Base-by-base conservation (phyloP, 2,797 vertebrate genomes). In the Otolemur crassicaudatus region DNA sequence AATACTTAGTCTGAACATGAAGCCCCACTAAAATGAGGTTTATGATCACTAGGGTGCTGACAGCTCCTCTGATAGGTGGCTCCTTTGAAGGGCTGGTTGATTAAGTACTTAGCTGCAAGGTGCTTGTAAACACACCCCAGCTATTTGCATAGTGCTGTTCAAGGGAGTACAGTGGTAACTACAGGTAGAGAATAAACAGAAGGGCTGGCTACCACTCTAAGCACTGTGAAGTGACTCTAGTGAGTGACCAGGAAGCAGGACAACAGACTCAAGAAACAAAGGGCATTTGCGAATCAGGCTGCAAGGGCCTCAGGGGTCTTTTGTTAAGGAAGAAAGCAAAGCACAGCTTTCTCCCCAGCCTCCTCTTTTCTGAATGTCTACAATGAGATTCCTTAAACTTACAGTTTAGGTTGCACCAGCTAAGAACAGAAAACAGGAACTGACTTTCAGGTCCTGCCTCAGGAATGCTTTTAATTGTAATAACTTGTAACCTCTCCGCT, bases 21-120 rank as follows among this genome's bases (percentile, higher is more conserved):
- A 3, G 82, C 65, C 76, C 89, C 10, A 7, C 67, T 46, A 31
- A 61, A 46, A 46, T 20, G 53, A 56, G 70, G 61, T 40, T 89
- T 86, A 10, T n/a, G 70, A 58, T 58, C 49, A 82, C 63, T 4
- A 43, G 58, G 58, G 81, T 61, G 72, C 79, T 53, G 79, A 86
- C 43, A 87, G 53, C 25, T 53, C 5, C 11, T 81, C 86, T 58
- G 72, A 43, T n/a, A 14, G 75, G 76, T 20, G 29, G 80, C 19
- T 23, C 69, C 80, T 77, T 61, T 69, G 87, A 97, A 83, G 79
- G 91, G 72, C 34, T 27, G 37, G 25, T 91, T 92, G 87, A 84
- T 84, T 87, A 85, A 83, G 75, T n/a, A 61, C 40, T 77, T 80
- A 70, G 83, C 63, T 69, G 11, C 61, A 70, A 69, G 86, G 37